Conservation (phyloP, 2,797 vertebrate genomes). For the Hemibagrus guttatus region DNA sequence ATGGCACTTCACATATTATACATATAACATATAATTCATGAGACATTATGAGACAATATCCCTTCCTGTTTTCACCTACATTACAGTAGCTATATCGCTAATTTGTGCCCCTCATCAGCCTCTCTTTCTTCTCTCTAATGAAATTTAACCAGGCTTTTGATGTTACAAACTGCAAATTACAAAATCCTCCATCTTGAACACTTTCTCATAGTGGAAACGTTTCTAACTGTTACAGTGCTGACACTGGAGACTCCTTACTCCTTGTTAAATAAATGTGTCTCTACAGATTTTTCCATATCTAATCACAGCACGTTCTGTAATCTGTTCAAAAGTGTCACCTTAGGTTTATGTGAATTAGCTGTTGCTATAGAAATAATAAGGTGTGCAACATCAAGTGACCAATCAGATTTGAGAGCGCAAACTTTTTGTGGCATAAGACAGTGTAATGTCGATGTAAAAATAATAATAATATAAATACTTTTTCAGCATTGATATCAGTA, state of each 20-base stretch:
- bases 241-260: neutral
- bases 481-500: neutral
- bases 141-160: neutral
- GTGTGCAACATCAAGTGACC: neutral
- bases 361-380: neutral
- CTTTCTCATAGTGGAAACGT: neutral
- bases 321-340: neutral
- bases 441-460: neutral
- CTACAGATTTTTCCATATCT: neutral
- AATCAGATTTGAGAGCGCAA: neutral
- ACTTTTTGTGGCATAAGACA: neutral
- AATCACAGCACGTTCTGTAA: neutral
- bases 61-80: neutral
- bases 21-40: neutral
- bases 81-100: neutral
- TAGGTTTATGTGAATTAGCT: neutral
- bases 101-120: neutral
- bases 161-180: neutral
- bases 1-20: neutral
- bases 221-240: neutral
- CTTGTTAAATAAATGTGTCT: neutral
- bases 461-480: neutral
- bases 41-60: too few species aligned
- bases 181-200: neutral
- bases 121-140: neutral